Percentiles rank a stretch among this genome's conserved stretches.
Conservation (phyloP, 2,113 vertebrate species). For the Petrocephalus microphthalmus region DNA sequence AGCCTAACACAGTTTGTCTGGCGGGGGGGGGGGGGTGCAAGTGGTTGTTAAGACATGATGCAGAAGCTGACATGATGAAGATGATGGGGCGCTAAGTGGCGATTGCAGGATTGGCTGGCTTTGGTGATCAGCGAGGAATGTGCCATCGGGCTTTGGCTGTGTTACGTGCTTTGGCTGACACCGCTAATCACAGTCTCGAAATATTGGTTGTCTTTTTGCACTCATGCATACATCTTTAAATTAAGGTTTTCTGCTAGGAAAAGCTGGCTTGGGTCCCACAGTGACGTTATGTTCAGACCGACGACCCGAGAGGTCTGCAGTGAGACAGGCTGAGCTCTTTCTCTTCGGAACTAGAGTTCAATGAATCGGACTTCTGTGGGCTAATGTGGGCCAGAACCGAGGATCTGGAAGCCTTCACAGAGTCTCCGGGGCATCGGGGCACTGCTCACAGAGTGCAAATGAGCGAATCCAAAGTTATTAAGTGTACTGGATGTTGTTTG, state of each 20-base stretch:
- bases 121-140: neutral
- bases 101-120: neutral
- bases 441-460: neutral
- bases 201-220: neutral
- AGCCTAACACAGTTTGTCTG: neutral
- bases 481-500: neutral
- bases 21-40: neutral
- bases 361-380: neutral
- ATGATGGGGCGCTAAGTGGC: neutral
- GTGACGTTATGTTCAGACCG: neutral
- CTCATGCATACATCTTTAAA: neutral
- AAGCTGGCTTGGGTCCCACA: neutral
- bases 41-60: neutral
- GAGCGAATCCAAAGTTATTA: conserved; percentile 1
- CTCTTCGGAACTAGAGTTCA: neutral
- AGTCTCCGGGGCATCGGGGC: neutral
- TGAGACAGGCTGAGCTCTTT: neutral
- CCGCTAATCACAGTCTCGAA: neutral
- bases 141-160: neutral
- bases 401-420: neutral
- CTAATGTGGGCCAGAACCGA: neutral
- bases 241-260: neutral
- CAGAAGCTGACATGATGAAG: neutral
- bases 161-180: neutral
- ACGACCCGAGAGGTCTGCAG: neutral